Evolutionary conservation across 1,140 invertebrate species (phyloP).

Genomic region (Hyposmocoma kahamanoa): DNA sequence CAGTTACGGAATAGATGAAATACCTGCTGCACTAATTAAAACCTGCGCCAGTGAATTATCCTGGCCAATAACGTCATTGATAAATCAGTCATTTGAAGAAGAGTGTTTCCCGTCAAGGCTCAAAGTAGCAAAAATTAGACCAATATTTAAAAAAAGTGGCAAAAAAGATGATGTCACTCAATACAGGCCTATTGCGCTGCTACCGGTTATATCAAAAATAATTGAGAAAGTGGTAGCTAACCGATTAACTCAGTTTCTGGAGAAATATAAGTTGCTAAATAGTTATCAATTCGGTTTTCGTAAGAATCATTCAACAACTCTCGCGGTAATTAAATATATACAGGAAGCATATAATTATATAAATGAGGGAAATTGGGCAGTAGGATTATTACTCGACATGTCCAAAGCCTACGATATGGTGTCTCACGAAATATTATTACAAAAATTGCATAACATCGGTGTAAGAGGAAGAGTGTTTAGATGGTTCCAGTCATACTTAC

Average conservation of each 20-base stretch:
- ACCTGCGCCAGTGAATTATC: neutral
- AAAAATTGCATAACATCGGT: neutral
- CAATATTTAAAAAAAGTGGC: conserved; percentile 1
- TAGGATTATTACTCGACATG: neutral
- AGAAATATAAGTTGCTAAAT: neutral
- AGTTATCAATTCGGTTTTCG: neutral
- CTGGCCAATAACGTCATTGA: neutral
- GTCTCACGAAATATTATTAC: neutral
- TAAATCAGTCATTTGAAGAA: conserved; percentile 4
- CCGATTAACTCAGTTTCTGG: neutral
- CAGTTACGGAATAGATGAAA: conserved; percentile 2
- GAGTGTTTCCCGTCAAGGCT: neutral
- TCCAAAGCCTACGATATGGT: neutral
- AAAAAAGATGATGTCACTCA: neutral
- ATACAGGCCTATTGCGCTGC: neutral
- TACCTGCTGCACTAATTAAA: conserved; percentile 4
- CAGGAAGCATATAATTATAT: no score
- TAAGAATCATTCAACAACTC: neutral
- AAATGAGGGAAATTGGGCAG: neutral
- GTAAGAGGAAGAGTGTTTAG: neutral
- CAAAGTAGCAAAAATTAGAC: conserved; percentile 1
- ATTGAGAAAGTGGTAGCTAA: neutral
- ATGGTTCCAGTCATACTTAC: neutral
- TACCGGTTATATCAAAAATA: conserved; percentile 3
- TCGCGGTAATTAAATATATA: no score